Evolutionary conservation across 2,113 vertebrate species (phyloP).

Genomic region (Cheirogaleus medius): DNA sequence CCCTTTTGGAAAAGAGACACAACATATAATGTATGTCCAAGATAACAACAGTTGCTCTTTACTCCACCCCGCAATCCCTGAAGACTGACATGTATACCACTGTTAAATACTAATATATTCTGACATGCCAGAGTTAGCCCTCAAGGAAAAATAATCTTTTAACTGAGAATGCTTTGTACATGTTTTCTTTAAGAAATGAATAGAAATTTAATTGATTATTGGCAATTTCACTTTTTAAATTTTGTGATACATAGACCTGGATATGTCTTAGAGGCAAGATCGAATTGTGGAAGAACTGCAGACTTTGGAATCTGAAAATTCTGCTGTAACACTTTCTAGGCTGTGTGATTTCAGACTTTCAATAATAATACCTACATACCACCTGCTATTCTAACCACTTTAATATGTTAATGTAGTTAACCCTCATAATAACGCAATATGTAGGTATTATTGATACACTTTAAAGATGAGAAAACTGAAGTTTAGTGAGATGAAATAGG

Average conservation of each 20-base stretch:
- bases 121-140: neutral
- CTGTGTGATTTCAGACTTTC: neutral
- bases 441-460: neutral
- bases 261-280: neutral
- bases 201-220: neutral
- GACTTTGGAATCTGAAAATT: neutral
- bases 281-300: neutral
- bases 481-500: neutral
- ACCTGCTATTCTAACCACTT: neutral
- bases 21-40: neutral
- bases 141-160: neutral
- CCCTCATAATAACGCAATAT: neutral
- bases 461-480: neutral
- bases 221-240: conserved; percentile 11
- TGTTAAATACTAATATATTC: neutral
- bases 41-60: neutral
- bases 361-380: neutral
- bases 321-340: neutral
- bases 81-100: neutral
- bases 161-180: neutral
- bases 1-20: neutral
- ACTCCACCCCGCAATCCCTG: neutral
- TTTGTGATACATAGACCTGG: neutral
- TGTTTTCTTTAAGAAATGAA: conserved; percentile 16
- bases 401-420: neutral